A percentile compares a stretch with the other conserved stretches of the same genome.
phyloP scores from a whole-genome alignment of 2,797 vertebrate species.

The Eremophila alpestris region DNA sequence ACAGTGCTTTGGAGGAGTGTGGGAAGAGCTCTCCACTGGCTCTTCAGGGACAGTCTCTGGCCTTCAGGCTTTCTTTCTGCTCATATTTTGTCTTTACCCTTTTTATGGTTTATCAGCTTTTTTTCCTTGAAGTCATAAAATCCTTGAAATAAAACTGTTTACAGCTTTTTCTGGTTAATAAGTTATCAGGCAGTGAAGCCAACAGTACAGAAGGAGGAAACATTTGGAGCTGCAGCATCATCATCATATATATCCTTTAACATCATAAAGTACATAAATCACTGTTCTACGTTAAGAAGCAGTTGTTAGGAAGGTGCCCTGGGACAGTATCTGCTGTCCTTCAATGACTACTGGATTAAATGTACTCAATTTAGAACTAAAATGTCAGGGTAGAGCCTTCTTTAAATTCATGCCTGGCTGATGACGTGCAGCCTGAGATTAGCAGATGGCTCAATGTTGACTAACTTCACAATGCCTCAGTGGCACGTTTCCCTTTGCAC shows the following conservation, averaged over 20 bases:
- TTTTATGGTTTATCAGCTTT: background rate
- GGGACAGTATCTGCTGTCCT: background rate
- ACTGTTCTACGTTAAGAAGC: background rate
- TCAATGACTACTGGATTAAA: background rate
- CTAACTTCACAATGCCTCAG: background rate
- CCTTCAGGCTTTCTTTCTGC: background rate
- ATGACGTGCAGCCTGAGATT: background rate
- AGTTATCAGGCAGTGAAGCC: background rate
- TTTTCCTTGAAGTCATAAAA: background rate
- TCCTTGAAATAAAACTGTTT: background rate
- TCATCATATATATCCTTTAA: background rate
- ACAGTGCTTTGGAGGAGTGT: background rate
- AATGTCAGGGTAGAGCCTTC: background rate
- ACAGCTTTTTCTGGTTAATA: background rate
- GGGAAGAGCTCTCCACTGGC: background rate
- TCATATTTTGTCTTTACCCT: background rate
- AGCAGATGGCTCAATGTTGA: background rate
- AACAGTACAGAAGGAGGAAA: background rate
- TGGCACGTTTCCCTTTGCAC: background rate
- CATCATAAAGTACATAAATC: background rate
- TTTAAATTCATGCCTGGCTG: background rate
- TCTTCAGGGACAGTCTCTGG: background rate
- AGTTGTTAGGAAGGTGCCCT: background rate
- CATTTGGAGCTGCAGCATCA: background rate
- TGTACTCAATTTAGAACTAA: background rate